Evolutionary conservation across 2,113 vertebrate genomes (phyloP).

Genomic region (Hippocampus zosterae): DNA sequence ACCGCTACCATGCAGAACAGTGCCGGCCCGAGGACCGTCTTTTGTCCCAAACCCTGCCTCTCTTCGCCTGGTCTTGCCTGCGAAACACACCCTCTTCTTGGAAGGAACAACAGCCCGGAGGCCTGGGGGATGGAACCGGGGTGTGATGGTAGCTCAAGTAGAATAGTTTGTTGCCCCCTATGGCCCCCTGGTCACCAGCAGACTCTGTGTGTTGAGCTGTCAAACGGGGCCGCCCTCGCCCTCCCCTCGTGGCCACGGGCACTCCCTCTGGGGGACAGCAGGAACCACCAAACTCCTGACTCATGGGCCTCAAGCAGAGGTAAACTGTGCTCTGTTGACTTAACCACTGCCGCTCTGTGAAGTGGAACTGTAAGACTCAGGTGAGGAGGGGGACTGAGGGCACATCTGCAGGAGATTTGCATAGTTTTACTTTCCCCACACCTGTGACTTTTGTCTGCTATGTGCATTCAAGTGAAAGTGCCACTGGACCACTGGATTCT

Average conservation of each 20-base stretch:
- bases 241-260: conserved; percentile 54
- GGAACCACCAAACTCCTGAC: conserved; percentile 35
- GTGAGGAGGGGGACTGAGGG: conserved; percentile 30
- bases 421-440: conserved; percentile 46
- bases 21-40: conserved; percentile 49
- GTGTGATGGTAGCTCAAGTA: conserved; percentile 59
- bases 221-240: conserved; percentile 55
- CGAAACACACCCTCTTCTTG: conserved; percentile 65
- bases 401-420: conserved; percentile 55
- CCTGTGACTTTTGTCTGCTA: conserved; percentile 39
- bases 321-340: conserved; percentile 42
- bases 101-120: conserved; percentile 55
- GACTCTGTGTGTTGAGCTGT: conserved; percentile 66
- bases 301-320: conserved; percentile 19
- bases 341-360: conserved; percentile 37
- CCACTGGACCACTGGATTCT: conserved; percentile 21
- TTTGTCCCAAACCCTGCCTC: conserved; percentile 63
- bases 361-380: conserved; percentile 51
- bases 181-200: conserved; percentile 71
- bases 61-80: conserved; percentile 59
- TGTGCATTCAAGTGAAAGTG: conserved; percentile 43
- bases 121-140: conserved; percentile 57
- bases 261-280: conserved; percentile 51
- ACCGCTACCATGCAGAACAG: conserved; percentile 71
- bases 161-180: conserved; percentile 51